Evolutionary conservation across 2,888 invertebrate species (phyloP).

Genomic region (Tetheella fluctuosa): DNA sequence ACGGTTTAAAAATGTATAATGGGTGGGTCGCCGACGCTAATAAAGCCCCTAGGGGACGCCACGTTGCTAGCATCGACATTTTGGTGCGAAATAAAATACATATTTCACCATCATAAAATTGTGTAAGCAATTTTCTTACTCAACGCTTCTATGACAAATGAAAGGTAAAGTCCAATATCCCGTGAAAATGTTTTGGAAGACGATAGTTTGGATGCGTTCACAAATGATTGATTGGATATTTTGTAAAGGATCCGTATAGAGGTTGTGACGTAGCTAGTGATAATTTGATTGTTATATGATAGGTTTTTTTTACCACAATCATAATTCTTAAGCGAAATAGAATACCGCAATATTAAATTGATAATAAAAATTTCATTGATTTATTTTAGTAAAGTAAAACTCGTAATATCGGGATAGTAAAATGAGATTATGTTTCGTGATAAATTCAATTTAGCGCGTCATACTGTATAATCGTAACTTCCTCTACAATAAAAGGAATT

Average conservation of each 20-base stretch:
- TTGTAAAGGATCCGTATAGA: slow-evolving; percentile 41
- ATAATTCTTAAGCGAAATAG: too few species aligned
- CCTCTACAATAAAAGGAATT: slow-evolving; percentile 60
- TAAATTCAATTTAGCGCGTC: background rate
- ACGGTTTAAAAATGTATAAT: slow-evolving; percentile 84
- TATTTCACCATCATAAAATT: slow-evolving; percentile 28
- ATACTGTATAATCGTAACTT: background rate
- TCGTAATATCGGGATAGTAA: background rate
- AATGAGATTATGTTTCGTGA: background rate
- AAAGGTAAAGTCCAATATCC: slow-evolving; percentile 26
- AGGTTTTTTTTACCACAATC: too few species aligned
- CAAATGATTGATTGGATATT: slow-evolving; percentile 66
- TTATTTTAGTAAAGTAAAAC: too few species aligned
- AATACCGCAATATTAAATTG: background rate
- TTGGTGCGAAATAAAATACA: slow-evolving; percentile 55
- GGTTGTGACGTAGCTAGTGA: slow-evolving; percentile 38
- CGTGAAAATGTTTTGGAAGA: slow-evolving; percentile 27
- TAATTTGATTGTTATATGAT: slow-evolving; percentile 48
- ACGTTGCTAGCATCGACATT: slow-evolving; percentile 52
- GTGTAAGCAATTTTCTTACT: slow-evolving; percentile 11
- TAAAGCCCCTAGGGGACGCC: slow-evolving; percentile 72
- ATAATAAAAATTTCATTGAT: too few species aligned
- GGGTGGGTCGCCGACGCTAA: slow-evolving; percentile 75
- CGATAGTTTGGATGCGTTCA: slow-evolving; percentile 34
- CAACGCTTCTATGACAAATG: slow-evolving; percentile 9